Base-by-base conservation (phyloP, 1,140 invertebrate species). In the Elymnias hypermnestra region DNA sequence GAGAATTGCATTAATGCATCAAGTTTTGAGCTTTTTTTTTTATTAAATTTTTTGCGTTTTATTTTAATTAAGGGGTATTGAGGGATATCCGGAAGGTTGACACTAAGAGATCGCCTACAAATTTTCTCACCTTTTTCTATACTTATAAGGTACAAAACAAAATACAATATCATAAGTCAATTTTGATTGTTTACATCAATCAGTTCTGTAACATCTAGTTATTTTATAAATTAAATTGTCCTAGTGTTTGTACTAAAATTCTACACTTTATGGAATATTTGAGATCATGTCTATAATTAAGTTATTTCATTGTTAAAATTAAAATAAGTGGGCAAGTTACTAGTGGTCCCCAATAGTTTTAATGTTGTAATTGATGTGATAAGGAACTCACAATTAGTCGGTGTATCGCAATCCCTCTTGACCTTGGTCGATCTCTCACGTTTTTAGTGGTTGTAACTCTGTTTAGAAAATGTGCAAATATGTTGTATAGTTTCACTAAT, bases 1-100 rank as follows among this genome's bases (percentile, higher is more conserved):
- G 73, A 63, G 40, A 67, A 68, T 69, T 73, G 76, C 77, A 82
- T 79, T 72, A 83, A 79, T 83, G 76, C 81, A 73, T 74, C 71
- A 74, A 60, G 62, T 76, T 77, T 72, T 70, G 62, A 63, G 60
- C 50, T 72, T 71, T 15, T 33, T 13, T 70, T 65, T 62, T 65
- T 65, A n/a, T 70, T 49, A 31, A 44, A 43, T 63, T 62, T 62
- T 46, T 71, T 63, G 51, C 26, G 53, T 53, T 64, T 70, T 65
- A 59, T 65, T 69, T 57, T 42, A 15, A 12, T 33, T 42, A 56
- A 51, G 58, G 57, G 58, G 43, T 69, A 57, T 43, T 44, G 33
- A 47, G 53, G 58, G 45, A 46, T 57, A 44, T 46, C 42, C 43
- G 56, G 53, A 60, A 46, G 52, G 55, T 46, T 61, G 60, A 53